These are phyloP conservation scores for Mastomys natalensis DNA, from an alignment of 2,113 vertebrate species.

Conservation along the genomic window DNA sequence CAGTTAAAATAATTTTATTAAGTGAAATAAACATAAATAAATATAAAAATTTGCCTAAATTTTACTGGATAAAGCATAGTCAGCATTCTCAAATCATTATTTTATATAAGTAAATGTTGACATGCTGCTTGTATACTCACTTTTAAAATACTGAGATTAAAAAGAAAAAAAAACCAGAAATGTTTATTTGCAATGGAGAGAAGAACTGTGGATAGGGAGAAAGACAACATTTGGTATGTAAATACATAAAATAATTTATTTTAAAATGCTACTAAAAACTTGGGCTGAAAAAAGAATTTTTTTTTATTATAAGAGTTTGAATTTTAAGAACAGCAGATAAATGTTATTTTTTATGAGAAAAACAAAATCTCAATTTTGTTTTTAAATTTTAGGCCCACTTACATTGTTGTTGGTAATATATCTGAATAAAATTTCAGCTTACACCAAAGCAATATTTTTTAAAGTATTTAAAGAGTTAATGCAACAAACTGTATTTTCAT, in stretches of 20 bases:
- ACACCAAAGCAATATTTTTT: background rate
- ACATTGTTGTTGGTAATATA: background rate
- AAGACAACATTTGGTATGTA: too few relatives aligned
- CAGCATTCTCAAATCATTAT: background rate
- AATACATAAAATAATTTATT: too few relatives aligned
- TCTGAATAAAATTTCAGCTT: background rate
- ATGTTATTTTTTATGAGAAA: background rate
- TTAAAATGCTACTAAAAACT: too few relatives aligned
- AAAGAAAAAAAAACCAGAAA: background rate
- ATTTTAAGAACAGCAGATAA: background rate
- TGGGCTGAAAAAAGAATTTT: background rate
- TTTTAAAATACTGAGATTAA: background rate
- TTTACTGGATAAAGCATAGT: background rate
- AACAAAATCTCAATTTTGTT: background rate
- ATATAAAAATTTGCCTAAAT: background rate
- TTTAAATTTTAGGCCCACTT: background rate
- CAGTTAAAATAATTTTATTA: background rate
- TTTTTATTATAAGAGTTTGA: background rate
- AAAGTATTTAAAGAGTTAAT: background rate
- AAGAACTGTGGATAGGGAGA: too few relatives aligned
- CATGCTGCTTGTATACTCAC: background rate
- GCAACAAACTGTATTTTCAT: too few relatives aligned
- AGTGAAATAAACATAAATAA: background rate
- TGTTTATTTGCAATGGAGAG: background rate
- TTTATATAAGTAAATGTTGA: background rate